phyloP scores from a whole-genome alignment of 2,888 invertebrate genomes.

The Ecliptopera silaceata region DNA sequence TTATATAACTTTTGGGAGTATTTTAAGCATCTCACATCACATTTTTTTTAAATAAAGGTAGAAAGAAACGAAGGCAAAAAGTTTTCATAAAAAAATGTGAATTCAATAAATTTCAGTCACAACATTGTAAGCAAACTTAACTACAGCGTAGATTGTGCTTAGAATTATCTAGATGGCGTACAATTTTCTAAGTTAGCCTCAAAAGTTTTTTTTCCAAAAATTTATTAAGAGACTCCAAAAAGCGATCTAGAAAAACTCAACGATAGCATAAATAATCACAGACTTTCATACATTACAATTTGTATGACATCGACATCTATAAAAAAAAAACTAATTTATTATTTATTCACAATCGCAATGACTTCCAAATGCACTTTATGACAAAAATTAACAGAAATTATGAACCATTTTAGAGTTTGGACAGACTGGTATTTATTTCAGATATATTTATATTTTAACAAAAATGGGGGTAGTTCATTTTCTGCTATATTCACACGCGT shows the following conservation, averaged over 20 bases:
- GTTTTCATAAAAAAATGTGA: neutral
- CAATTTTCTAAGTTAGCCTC: slow-evolving; percentile 12
- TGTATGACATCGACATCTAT: slow-evolving; percentile 33
- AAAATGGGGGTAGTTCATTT: neutral
- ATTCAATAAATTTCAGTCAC: slow-evolving; percentile 28
- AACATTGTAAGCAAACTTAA: slow-evolving; percentile 43
- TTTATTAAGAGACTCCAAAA: neutral
- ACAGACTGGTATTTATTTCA: slow-evolving; percentile 12
- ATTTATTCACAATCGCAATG: slow-evolving; percentile 9
- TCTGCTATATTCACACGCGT: slow-evolving; percentile 37
- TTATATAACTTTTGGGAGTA: too few species aligned
- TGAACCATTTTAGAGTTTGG: slow-evolving; percentile 10
- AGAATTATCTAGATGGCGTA: slow-evolving; percentile 20
- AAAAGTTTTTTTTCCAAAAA: neutral
- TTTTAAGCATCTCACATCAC: too few species aligned
- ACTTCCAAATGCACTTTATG: neutral
- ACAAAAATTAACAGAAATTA: slow-evolving; percentile 2
- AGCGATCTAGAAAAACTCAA: slow-evolving; percentile 40
- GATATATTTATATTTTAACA: neutral
- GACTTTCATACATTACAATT: slow-evolving; percentile 62
- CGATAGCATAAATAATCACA: slow-evolving; percentile 72
- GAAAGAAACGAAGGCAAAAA: too few species aligned
- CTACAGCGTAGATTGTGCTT: slow-evolving; percentile 36
- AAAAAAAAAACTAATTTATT: slow-evolving; percentile 42
- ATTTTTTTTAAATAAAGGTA: too few species aligned